Percentiles rank a stretch among this genome's conserved stretches.
Evolutionary conservation across 2,888 invertebrate genomes (phyloP).

Genomic region (Perizoma affinitatum): DNA sequence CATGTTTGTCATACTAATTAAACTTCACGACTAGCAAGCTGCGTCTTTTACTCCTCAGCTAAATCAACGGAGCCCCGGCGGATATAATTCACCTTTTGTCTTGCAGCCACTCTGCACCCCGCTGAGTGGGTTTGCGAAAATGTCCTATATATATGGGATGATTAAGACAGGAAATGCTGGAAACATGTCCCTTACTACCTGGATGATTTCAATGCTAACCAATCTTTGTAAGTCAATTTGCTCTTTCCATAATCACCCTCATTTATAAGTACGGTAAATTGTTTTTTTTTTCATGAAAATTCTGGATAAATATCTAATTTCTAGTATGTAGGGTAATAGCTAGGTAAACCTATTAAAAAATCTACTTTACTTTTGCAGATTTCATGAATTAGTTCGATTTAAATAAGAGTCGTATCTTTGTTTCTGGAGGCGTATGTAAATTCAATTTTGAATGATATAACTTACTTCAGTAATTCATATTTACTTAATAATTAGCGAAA

Average conservation of each 20-base stretch:
- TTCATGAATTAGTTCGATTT: too few species aligned
- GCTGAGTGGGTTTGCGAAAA: slow-evolving; percentile 92
- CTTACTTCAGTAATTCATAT: too few species aligned
- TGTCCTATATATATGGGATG: slow-evolving; percentile 90
- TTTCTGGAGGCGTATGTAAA: too few species aligned
- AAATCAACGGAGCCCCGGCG: slow-evolving; percentile 8
- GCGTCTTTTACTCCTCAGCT: slow-evolving; percentile 26
- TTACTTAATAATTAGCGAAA: too few species aligned
- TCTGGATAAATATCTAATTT: background rate
- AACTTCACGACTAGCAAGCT: slow-evolving; percentile 21
- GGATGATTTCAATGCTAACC: slow-evolving; percentile 92
- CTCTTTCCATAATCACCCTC: background rate
- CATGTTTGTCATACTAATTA: slow-evolving; percentile 19
- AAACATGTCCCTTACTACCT: slow-evolving; percentile 90
- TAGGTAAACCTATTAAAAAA: too few species aligned
- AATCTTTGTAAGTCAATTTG: slow-evolving; percentile 87
- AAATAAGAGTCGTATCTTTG: too few species aligned
- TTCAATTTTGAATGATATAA: too few species aligned
- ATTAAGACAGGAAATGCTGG: slow-evolving; percentile 88
- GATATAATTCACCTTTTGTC: slow-evolving; percentile 24
- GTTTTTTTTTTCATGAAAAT: background rate
- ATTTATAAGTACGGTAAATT: too few species aligned
- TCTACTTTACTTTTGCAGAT: too few species aligned
- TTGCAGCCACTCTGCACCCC: slow-evolving; percentile 90
- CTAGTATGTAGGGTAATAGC: too few species aligned